Evolutionary conservation across 1,140 invertebrate genomes (phyloP).

Genomic region (Achatina immaculata): DNA sequence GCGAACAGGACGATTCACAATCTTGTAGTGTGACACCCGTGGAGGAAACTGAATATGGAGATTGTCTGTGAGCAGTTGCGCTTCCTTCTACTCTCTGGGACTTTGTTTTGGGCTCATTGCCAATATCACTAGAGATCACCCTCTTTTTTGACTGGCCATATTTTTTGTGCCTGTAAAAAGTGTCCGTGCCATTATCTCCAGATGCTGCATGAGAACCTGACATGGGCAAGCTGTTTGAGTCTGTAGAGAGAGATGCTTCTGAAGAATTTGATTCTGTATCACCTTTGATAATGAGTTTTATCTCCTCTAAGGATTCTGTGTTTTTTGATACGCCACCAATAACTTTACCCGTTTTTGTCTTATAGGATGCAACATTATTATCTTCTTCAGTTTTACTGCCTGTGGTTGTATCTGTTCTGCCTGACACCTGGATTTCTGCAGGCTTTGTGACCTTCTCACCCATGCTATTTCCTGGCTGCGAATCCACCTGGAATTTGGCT

Average conservation of each 20-base stretch:
- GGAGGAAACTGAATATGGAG: slow-evolving; percentile 5
- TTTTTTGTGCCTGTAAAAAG: slow-evolving; percentile 62
- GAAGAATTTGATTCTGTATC: slow-evolving; percentile 33
- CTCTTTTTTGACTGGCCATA: slow-evolving; percentile 53
- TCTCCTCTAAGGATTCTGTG: neutral
- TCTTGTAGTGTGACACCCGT: slow-evolving; percentile 1
- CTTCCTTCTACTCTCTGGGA: neutral
- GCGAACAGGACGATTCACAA: slow-evolving; percentile 10
- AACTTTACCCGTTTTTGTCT: too few species aligned
- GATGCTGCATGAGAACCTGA: slow-evolving; percentile 28
- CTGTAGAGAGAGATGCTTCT: slow-evolving; percentile 30
- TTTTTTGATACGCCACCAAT: too few species aligned
- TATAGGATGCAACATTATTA: too few species aligned
- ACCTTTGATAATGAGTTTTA: slow-evolving; percentile 1
- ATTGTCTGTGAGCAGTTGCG: neutral
- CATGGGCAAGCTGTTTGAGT: slow-evolving; percentile 28
- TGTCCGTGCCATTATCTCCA: slow-evolving; percentile 41
- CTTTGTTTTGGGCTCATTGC: slow-evolving; percentile 22
- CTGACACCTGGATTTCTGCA: too few species aligned
- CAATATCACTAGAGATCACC: slow-evolving; percentile 27
- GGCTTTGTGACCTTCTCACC: too few species aligned
- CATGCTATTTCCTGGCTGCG: neutral
- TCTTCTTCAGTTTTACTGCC: too few species aligned
- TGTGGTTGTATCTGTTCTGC: too few species aligned
- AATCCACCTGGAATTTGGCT: slow-evolving; percentile 1